phyloP scores from a whole-genome alignment of 2,888 invertebrate species.

The Meghimatium bilineatum region DNA sequence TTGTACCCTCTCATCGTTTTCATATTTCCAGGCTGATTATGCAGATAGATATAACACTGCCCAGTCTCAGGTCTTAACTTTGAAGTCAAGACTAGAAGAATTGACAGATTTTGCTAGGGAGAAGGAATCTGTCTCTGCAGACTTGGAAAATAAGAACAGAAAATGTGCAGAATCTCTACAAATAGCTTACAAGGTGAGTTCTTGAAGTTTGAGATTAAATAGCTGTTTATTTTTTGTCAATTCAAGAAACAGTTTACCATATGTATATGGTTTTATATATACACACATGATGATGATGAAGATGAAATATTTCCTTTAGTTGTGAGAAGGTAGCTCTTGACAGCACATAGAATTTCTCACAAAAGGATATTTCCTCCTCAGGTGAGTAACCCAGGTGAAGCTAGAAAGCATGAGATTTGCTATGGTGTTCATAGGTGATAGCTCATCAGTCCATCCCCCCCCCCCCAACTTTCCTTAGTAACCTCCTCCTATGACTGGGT shows the following conservation, averaged over 20 bases:
- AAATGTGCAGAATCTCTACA: constrained; percentile 59
- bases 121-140: constrained; percentile 58
- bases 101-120: constrained; percentile 57
- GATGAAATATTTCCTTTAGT: background rate
- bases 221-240: background rate
- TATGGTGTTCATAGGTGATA: too few relatives aligned
- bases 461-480: too few relatives aligned
- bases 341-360: too few relatives aligned
- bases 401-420: too few relatives aligned
- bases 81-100: constrained; percentile 65
- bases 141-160: constrained; percentile 61
- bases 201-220: background rate
- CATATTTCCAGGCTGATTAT: constrained; percentile 60
- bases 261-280: background rate
- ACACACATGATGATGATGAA: background rate
- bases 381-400: too few relatives aligned
- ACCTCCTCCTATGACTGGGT: too few relatives aligned
- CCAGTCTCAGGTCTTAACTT: constrained; percentile 61
- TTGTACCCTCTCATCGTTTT: background rate
- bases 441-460: too few relatives aligned
- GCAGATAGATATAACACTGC: constrained; percentile 63
- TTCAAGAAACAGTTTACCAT: background rate
- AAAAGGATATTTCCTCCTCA: too few relatives aligned
- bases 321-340: too few relatives aligned
- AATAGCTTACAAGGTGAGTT: constrained; percentile 61